These are phyloP conservation scores for Aphidoletes aphidimyza DNA, from an alignment of 2,888 invertebrate genomes.

Conservation along the genomic window DNA sequence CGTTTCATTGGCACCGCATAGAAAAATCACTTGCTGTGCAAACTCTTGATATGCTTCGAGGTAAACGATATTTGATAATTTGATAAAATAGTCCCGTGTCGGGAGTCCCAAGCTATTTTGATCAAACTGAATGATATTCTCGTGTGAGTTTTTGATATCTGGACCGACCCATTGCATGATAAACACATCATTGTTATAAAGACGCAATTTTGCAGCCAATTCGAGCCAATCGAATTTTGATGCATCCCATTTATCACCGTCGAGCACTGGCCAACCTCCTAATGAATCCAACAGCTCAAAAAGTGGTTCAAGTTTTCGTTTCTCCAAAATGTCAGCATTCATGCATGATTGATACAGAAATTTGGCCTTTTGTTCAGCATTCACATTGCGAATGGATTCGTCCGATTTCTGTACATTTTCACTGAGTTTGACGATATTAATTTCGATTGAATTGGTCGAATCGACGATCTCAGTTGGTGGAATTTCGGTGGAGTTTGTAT, in stretches of 20 bases:
- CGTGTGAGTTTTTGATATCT: slow-evolving; percentile 91
- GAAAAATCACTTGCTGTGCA: slow-evolving; percentile 76
- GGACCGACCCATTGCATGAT: slow-evolving; percentile 91
- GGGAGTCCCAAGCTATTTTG: slow-evolving; percentile 85
- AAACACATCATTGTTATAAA: slow-evolving; percentile 87
- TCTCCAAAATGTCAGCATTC: slow-evolving; percentile 78
- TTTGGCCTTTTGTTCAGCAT: slow-evolving; percentile 82
- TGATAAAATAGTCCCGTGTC: slow-evolving; percentile 80
- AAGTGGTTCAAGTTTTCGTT: slow-evolving; percentile 78
- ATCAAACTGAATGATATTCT: slow-evolving; percentile 90
- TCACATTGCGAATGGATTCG: background rate
- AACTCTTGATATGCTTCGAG: slow-evolving; percentile 83
- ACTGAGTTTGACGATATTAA: background rate
- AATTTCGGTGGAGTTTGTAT: background rate
- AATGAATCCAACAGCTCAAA: slow-evolving; percentile 75
- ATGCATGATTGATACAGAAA: slow-evolving; percentile 87
- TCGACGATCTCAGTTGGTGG: background rate
- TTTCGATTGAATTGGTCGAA: background rate
- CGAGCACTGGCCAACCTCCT: slow-evolving; percentile 90
- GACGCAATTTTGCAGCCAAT: slow-evolving; percentile 77
- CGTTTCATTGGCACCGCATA: slow-evolving; percentile 77
- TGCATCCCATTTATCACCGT: slow-evolving; percentile 72
- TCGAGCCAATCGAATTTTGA: slow-evolving; percentile 77
- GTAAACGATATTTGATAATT: slow-evolving; percentile 74
- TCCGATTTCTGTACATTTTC: slow-evolving; percentile 20